These are phyloP conservation scores for Tridacna crocea DNA, from an alignment of 2,888 invertebrate genomes.

Conservation along the genomic window DNA sequence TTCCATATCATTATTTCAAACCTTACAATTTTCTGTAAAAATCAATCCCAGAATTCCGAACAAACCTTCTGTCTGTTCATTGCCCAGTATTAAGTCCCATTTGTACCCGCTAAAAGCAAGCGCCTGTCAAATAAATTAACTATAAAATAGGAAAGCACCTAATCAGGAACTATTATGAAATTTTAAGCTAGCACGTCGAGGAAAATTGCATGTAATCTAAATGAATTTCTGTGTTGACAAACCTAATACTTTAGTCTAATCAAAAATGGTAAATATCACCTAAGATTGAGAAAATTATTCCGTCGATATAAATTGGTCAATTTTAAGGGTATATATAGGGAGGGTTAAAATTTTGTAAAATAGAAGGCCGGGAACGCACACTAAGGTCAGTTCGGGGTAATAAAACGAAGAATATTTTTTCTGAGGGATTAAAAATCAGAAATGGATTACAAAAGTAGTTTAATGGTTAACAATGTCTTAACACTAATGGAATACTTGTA, in stretches of 20 bases:
- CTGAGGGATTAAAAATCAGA: no score
- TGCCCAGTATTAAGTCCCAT: constrained; percentile 60
- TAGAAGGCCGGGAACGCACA: constrained; percentile 34
- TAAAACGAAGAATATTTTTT: constrained; percentile 12
- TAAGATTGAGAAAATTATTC: constrained; percentile 74
- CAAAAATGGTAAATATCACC: constrained; percentile 74
- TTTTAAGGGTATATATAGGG: constrained; percentile 76
- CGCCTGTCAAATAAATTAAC: constrained; percentile 79
- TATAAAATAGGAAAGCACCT: constrained; percentile 70
- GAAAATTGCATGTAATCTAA: constrained; percentile 78
- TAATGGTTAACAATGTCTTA: no score
- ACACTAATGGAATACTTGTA: no score
- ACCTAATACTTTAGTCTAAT: constrained; percentile 78
- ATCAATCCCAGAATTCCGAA: constrained; percentile 65
- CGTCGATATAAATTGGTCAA: constrained; percentile 76
- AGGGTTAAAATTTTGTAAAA: constrained; percentile 46
- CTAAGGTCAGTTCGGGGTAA: constrained; percentile 40
- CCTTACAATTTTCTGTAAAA: constrained; percentile 70
- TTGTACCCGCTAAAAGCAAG: constrained; percentile 65
- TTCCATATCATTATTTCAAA: constrained; percentile 73
- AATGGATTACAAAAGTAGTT: no score
- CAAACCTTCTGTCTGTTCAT: constrained; percentile 49
- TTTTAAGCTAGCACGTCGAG: constrained; percentile 71
- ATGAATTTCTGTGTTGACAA: constrained; percentile 77
- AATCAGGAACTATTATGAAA: constrained; percentile 78